Conservation (phyloP, 2,888 invertebrate species). For the Tiphia femorata region DNA sequence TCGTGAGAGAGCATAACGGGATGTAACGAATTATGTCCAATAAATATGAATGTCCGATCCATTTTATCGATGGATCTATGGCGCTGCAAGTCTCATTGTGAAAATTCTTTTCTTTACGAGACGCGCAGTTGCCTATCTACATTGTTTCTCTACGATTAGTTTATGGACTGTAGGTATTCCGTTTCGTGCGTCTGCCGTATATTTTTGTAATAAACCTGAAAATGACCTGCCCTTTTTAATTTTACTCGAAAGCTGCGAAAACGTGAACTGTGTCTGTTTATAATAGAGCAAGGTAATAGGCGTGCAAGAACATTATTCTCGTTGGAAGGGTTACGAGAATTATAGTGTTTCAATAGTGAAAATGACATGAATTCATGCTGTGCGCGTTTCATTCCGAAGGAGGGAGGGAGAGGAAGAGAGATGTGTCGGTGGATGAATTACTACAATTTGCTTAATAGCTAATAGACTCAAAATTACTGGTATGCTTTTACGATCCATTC, state of each 20-base stretch:
- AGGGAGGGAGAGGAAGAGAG: slow-evolving; percentile 38
- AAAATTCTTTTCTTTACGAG: no score
- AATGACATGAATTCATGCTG: slow-evolving; percentile 43
- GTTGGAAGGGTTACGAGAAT: slow-evolving; percentile 5
- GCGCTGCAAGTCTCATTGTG: no score
- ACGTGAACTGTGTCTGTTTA: neutral
- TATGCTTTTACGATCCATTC: slow-evolving; percentile 61
- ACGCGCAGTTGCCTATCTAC: neutral
- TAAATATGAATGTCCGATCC: no score
- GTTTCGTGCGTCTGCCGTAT: slow-evolving; percentile 22
- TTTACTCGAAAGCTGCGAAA: neutral
- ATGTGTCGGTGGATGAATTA: slow-evolving; percentile 53
- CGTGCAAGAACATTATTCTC: slow-evolving; percentile 5
- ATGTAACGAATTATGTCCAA: no score
- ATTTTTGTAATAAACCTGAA: slow-evolving; percentile 15
- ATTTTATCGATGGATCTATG: no score
- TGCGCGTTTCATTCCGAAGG: slow-evolving; percentile 31
- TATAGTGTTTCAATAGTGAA: slow-evolving; percentile 19
- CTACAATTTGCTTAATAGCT: slow-evolving; percentile 65
- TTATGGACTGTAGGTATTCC: slow-evolving; percentile 30
- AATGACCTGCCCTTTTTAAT: slow-evolving; percentile 11
- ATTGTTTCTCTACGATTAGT: slow-evolving; percentile 15
- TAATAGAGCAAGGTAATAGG: no score
- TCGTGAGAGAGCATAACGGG: no score
- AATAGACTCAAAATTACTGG: slow-evolving; percentile 62